Conservation (phyloP, 2,113 vertebrate genomes). For the Pachyramphus minor region DNA sequence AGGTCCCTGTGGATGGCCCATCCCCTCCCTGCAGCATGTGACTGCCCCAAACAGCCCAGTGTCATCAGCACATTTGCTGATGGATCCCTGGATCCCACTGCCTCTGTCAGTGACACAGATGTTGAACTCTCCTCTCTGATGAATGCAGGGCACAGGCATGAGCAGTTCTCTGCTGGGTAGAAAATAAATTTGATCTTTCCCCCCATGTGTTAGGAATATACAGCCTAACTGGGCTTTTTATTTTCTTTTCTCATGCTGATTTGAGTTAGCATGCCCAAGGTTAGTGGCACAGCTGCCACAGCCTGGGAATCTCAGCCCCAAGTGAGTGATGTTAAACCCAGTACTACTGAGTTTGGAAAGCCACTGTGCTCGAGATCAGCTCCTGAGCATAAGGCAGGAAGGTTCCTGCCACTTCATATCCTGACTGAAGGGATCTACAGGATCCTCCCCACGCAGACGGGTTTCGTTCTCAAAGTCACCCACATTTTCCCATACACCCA, state of each 20-base stretch:
- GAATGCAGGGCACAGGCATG: too few species aligned
- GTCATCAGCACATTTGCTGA: background rate
- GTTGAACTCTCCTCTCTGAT: background rate
- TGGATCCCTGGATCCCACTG: background rate
- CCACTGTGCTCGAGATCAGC: accelerated
- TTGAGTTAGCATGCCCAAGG: background rate
- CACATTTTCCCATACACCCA: too few species aligned
- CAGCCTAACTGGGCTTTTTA: background rate
- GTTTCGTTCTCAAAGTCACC: background rate
- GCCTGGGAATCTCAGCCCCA: background rate
- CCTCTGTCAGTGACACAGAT: background rate
- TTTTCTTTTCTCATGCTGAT: background rate
- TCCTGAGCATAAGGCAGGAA: background rate
- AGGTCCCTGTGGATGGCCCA: background rate
- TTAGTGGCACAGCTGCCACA: background rate
- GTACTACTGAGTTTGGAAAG: background rate
- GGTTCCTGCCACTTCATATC: accelerated
- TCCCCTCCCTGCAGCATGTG: background rate
- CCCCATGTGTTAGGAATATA: background rate
- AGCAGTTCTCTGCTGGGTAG: background rate
- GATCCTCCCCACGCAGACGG: accelerated
- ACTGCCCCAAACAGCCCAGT: background rate
- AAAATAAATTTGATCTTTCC: background rate
- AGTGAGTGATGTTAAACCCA: background rate
- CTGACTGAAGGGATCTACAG: background rate